Conservation (phyloP, 2,113 vertebrate species). For the Varanus salvator region DNA sequence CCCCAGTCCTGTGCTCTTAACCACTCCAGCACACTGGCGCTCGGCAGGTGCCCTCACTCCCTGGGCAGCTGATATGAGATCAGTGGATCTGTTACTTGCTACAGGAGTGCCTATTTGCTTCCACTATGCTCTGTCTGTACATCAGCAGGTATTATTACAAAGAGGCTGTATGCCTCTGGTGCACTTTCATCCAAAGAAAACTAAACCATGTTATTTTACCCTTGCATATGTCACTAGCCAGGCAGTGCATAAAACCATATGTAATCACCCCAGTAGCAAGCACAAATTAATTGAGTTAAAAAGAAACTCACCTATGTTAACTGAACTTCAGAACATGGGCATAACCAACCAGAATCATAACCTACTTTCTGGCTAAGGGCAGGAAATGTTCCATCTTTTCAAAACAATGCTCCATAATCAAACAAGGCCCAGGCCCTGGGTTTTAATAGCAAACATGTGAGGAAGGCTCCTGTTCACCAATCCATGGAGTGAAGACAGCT, state of each 20-base stretch:
- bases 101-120: not conserved
- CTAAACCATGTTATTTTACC: not conserved
- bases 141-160: conserved; percentile 7
- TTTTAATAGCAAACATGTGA: conserved; percentile 4
- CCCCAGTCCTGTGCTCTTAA: too few species aligned
- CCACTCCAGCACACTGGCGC: too few species aligned
- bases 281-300: not conserved
- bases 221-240: not conserved
- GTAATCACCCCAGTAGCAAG: not conserved
- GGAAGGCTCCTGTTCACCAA: not conserved
- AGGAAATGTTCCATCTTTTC: not conserved
- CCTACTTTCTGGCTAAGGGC: not conserved
- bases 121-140: not conserved
- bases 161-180: not conserved
- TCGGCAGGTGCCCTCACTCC: not conserved
- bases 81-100: not conserved
- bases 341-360: not conserved
- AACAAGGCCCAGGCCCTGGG: not conserved
- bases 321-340: not conserved
- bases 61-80: not conserved
- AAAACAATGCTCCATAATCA: not conserved
- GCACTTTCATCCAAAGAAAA: not conserved
- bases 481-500: not conserved
- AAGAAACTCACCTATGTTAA: not conserved
- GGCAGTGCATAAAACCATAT: not conserved